Evolutionary conservation across 2,888 invertebrate species (phyloP).

Genomic region (Lypha dubia): DNA sequence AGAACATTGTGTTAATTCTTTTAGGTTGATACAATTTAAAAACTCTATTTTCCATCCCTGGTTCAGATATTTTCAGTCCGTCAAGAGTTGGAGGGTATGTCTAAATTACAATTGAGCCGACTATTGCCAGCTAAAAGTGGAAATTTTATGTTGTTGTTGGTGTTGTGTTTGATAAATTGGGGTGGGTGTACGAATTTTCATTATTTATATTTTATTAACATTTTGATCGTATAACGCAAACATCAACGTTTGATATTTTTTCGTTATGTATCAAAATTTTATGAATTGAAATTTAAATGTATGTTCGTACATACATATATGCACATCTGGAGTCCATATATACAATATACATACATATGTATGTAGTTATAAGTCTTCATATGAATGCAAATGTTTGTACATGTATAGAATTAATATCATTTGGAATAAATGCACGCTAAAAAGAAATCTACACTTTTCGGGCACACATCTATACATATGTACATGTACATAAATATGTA

Average conservation of each 20-base stretch:
- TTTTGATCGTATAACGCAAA: conserved; percentile 35
- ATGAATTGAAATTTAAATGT: conserved; percentile 3
- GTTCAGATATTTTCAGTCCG: not conserved
- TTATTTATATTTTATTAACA: conserved; percentile 6
- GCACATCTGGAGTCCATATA: not conserved
- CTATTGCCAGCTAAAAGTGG: conserved; percentile 10
- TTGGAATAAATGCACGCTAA: too few relatives aligned
- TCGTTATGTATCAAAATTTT: not conserved
- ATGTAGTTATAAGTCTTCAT: too few relatives aligned
- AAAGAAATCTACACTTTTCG: too few relatives aligned
- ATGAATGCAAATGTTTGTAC: too few relatives aligned
- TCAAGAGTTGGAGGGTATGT: conserved; percentile 1
- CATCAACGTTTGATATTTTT: conserved; percentile 38
- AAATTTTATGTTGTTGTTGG: conserved; percentile 57
- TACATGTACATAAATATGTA: too few relatives aligned
- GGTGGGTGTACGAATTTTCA: conserved; percentile 37
- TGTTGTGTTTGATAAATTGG: too few relatives aligned
- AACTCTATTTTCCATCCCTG: not conserved
- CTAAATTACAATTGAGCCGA: conserved; percentile 13
- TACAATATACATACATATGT: too few relatives aligned
- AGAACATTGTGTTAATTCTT: too few relatives aligned
- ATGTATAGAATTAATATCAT: too few relatives aligned
- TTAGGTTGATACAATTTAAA: not conserved
- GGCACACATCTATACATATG: too few relatives aligned
- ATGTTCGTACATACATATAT: conserved; percentile 7